phyloP scores from a whole-genome alignment of 2,113 vertebrate genomes.

The Phyllostomus discolor region DNA sequence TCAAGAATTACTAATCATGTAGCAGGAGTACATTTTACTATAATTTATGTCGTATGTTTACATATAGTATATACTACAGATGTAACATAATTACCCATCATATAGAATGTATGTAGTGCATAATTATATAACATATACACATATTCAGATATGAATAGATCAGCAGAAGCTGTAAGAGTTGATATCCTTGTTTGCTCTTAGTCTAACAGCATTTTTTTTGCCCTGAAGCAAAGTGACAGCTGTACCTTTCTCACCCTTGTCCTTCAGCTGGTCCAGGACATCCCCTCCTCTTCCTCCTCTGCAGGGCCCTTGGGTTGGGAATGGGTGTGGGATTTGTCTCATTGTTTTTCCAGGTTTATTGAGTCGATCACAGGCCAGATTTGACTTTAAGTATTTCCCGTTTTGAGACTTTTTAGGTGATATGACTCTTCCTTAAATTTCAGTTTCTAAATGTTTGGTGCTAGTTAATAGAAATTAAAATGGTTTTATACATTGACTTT shows the following conservation, averaged over 20 bases:
- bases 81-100: not conserved
- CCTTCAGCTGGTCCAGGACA: not conserved
- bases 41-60: not conserved
- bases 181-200: not conserved
- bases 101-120: not conserved
- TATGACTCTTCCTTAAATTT: not conserved
- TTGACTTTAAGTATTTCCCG: not conserved
- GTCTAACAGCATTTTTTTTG: not conserved
- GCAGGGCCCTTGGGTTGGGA: not conserved
- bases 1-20: not conserved
- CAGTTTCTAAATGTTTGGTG: not conserved
- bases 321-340: not conserved
- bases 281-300: not conserved
- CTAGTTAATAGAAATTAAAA: too few species aligned
- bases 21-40: not conserved
- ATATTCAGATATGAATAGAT: not conserved
- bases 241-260: not conserved
- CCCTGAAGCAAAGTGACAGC: not conserved
- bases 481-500: too few species aligned
- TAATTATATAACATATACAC: not conserved
- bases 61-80: not conserved
- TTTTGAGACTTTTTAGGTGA: not conserved
- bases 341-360: not conserved
- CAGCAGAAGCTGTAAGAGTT: not conserved
- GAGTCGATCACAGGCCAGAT: not conserved